Conservation (phyloP, 2,888 invertebrate genomes). For the Dasypolia templi region DNA sequence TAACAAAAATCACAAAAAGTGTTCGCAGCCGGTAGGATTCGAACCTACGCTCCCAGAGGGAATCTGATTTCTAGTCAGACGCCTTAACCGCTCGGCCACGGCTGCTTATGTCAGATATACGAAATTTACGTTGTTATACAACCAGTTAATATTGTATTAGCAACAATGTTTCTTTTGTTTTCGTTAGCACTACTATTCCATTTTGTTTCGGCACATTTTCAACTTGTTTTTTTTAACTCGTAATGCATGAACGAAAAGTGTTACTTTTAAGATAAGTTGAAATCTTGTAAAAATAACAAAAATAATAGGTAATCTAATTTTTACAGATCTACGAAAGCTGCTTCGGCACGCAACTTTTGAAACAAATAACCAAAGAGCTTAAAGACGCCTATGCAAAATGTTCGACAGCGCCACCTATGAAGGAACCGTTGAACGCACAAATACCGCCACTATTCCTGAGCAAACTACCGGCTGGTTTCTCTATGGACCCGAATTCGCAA, state of each 20-base stretch:
- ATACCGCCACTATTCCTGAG: slow-evolving; percentile 83
- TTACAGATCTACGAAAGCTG: slow-evolving; percentile 93
- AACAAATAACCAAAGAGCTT: slow-evolving; percentile 92
- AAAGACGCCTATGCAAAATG: slow-evolving; percentile 92
- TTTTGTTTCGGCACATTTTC: not conserved
- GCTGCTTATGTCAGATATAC: slow-evolving; percentile 84
- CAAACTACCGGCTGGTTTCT: slow-evolving; percentile 85
- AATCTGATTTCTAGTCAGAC: slow-evolving; percentile 97
- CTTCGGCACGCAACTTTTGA: slow-evolving; percentile 92
- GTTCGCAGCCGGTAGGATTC: slow-evolving; percentile 96
- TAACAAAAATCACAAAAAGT: slow-evolving; percentile 65
- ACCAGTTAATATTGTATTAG: not conserved
- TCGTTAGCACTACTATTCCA: no score
- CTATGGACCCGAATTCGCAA: slow-evolving; percentile 86
- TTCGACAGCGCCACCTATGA: slow-evolving; percentile 88
- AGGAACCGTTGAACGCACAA: slow-evolving; percentile 80
- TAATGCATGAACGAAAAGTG: not conserved
- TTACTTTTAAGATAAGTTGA: not conserved
- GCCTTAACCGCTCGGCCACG: slow-evolving; percentile 97
- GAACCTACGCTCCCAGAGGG: slow-evolving; percentile 97
- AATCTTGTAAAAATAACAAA: not conserved
- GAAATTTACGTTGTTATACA: slow-evolving; percentile 62
- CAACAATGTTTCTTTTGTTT: not conserved
- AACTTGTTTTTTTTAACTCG: not conserved
- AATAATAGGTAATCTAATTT: slow-evolving; percentile 18